A percentile compares a stretch with the other conserved stretches of the same genome.
phyloP scores from a whole-genome alignment of 2,797 vertebrate genomes.

The Luscinia luscinia region DNA sequence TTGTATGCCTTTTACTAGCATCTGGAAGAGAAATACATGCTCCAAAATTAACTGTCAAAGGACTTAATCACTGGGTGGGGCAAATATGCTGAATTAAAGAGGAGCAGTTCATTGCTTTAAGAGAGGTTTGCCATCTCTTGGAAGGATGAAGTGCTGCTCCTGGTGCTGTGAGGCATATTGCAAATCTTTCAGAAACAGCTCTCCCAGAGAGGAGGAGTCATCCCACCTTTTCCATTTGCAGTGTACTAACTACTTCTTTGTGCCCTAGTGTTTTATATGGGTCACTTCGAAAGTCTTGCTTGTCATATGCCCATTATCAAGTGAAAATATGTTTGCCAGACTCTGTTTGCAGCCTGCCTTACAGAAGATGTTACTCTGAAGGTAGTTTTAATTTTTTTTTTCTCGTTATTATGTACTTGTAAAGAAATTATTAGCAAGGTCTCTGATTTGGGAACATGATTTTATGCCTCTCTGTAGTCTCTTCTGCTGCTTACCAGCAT shows the following conservation, averaged over 20 bases:
- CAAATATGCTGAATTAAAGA: background rate
- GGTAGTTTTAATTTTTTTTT: background rate
- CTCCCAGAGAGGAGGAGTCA: background rate
- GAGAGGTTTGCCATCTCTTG: background rate
- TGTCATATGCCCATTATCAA: background rate
- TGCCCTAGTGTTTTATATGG: rapidly evolving
- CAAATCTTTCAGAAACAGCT: background rate
- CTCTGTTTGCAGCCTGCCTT: background rate
- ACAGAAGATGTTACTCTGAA: background rate
- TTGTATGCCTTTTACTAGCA: background rate
- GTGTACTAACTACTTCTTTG: rapidly evolving
- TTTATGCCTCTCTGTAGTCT: background rate
- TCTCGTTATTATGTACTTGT: background rate
- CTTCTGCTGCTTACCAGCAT: background rate
- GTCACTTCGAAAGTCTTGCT: background rate
- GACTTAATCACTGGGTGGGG: background rate
- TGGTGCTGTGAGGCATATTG: background rate
- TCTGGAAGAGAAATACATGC: background rate
- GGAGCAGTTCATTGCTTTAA: background rate
- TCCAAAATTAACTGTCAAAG: background rate
- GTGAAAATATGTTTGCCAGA: background rate
- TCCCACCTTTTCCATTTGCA: background rate
- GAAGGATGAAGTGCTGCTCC: background rate
- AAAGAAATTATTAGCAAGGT: background rate
- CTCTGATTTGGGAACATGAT: background rate